Evolutionary conservation across 2,888 invertebrate genomes (phyloP).

Genomic region (Argynnis bischoffii): DNA sequence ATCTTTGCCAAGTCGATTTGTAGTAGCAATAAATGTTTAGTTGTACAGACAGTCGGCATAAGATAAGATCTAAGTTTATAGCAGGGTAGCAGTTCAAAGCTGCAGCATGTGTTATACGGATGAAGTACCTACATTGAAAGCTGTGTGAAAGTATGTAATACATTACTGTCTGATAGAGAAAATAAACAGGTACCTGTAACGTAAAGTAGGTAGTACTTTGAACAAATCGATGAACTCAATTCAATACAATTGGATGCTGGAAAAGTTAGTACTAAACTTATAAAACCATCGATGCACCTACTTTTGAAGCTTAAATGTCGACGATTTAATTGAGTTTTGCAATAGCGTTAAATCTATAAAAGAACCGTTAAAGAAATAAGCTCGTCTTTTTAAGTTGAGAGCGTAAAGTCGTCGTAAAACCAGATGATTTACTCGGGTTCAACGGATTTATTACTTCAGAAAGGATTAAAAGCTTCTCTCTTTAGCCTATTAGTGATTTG

Average conservation of each 20-base stretch:
- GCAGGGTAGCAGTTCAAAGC: slow-evolving; percentile 43
- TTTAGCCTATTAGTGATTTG: not conserved
- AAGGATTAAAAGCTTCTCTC: not conserved
- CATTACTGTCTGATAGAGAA: slow-evolving; percentile 24
- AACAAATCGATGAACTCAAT: not conserved
- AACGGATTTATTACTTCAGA: slow-evolving; percentile 6
- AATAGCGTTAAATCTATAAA: slow-evolving; percentile 24
- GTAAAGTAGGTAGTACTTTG: not conserved
- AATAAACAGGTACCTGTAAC: slow-evolving; percentile 15
- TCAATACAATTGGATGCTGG: slow-evolving; percentile 1
- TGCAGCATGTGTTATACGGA: slow-evolving; percentile 33
- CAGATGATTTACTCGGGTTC: slow-evolving; percentile 15
- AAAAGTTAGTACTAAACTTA: slow-evolving; percentile 5
- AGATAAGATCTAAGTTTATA: slow-evolving; percentile 44
- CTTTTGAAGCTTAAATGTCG: slow-evolving; percentile 10
- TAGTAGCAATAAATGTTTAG: slow-evolving; percentile 27
- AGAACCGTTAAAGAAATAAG: slow-evolving; percentile 30
- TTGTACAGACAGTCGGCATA: slow-evolving; percentile 27
- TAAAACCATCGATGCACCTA: slow-evolving; percentile 7
- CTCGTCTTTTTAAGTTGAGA: slow-evolving; percentile 22
- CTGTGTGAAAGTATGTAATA: slow-evolving; percentile 36
- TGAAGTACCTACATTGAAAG: slow-evolving; percentile 34
- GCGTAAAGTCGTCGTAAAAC: slow-evolving; percentile 25
- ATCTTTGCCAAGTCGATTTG: too few relatives aligned
- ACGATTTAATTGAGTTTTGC: slow-evolving; percentile 18